These are phyloP conservation scores for Leuciscus waleckii DNA, from an alignment of 2,797 vertebrate genomes.

Conservation along the genomic window DNA sequence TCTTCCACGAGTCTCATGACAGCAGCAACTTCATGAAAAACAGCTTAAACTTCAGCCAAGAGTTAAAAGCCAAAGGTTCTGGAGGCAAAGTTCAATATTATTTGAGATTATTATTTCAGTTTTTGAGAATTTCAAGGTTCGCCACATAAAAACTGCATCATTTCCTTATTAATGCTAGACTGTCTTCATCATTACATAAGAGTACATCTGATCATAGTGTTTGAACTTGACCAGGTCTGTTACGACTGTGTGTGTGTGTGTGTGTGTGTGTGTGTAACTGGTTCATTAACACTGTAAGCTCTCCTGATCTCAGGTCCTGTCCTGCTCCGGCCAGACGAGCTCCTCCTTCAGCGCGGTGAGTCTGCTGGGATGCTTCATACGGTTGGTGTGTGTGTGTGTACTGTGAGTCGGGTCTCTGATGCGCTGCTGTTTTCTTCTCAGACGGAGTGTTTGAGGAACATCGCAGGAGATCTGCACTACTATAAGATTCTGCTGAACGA, in stretches of 20 bases:
- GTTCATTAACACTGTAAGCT: background rate
- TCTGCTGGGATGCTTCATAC: background rate
- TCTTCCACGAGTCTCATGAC: background rate
- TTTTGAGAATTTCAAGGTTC: background rate
- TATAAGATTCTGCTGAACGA: slow-evolving; percentile 69
- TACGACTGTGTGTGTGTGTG: background rate
- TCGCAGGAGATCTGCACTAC: slow-evolving; percentile 80
- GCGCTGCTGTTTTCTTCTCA: slow-evolving; percentile 61
- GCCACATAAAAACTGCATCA: background rate
- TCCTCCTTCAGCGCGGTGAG: slow-evolving; percentile 79
- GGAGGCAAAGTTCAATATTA: background rate
- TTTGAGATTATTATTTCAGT: too few relatives aligned
- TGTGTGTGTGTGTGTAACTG: background rate
- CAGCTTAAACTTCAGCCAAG: background rate
- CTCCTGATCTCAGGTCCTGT: slow-evolving; percentile 70
- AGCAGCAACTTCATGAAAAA: background rate
- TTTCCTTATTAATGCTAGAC: background rate
- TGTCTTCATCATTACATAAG: background rate
- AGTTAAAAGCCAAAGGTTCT: background rate
- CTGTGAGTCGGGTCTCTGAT: background rate
- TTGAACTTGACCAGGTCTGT: background rate
- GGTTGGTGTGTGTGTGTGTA: too few relatives aligned
- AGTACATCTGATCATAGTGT: background rate
- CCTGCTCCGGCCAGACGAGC: slow-evolving; percentile 70
- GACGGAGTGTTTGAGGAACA: slow-evolving; percentile 82